Conservation (phyloP, 2,888 invertebrate species). For the Anthoptus insignis region DNA sequence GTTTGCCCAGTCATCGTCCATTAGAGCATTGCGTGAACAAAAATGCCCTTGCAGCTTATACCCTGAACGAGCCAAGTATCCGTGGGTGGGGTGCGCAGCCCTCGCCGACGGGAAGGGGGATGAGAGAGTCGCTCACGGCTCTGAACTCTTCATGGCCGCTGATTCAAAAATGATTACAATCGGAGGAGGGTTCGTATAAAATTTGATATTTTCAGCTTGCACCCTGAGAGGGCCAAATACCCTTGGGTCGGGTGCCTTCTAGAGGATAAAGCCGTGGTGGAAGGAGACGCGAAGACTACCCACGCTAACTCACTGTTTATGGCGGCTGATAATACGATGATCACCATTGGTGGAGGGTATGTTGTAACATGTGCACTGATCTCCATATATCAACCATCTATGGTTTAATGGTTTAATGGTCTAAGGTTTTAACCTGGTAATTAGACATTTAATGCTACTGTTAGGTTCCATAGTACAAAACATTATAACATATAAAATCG, state of each 20-base stretch:
- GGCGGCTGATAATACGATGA: slow-evolving; percentile 97
- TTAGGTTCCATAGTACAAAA: no score
- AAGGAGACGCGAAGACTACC: slow-evolving; percentile 60
- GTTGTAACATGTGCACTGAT: no score
- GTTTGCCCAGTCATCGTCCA: neutral
- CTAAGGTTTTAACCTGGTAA: no score
- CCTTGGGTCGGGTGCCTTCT: slow-evolving; percentile 96
- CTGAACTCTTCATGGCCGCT: slow-evolving; percentile 98
- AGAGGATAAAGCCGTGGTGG: slow-evolving; percentile 82
- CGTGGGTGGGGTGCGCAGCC: slow-evolving; percentile 94
- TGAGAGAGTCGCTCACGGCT: slow-evolving; percentile 92
- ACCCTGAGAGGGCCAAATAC: slow-evolving; percentile 95
- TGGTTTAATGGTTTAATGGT: no score
- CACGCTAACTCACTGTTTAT: slow-evolving; percentile 97
- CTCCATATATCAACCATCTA: no score
- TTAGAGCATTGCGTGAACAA: slow-evolving; percentile 20
- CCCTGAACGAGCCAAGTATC: slow-evolving; percentile 96
- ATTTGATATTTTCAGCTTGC: slow-evolving; percentile 78
- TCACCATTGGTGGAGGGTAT: slow-evolving; percentile 98
- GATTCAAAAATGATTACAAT: slow-evolving; percentile 98
- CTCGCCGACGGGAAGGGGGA: slow-evolving; percentile 76
- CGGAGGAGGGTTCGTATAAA: slow-evolving; percentile 97
- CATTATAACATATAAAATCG: no score
- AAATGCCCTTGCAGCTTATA: slow-evolving; percentile 85
- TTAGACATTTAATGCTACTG: no score